Evolutionary conservation across 2,888 invertebrate species (phyloP).

Genomic region (Chymomyza amoena): DNA sequence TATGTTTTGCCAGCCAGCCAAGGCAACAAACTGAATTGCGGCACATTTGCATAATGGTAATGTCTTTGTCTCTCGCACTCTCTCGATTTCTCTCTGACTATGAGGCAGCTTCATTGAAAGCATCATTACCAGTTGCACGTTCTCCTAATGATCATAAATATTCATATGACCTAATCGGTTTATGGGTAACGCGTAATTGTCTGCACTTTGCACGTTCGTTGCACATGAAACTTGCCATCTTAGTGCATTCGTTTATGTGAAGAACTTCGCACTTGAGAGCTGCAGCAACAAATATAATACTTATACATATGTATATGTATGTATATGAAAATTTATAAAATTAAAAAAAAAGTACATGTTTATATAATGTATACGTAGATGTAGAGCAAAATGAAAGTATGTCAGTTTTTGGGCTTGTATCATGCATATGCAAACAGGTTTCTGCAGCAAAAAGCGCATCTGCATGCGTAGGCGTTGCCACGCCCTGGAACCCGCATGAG

Average conservation of each 20-base stretch:
- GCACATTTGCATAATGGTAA: background rate
- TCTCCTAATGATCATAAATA: slow-evolving; percentile 50
- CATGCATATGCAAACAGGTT: slow-evolving; percentile 18
- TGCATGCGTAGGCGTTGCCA: background rate
- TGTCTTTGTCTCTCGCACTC: background rate
- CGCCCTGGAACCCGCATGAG: background rate
- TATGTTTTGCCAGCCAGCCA: background rate
- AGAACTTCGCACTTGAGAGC: slow-evolving; percentile 8
- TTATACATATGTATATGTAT: background rate
- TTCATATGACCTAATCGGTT: slow-evolving; percentile 65
- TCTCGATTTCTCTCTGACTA: background rate
- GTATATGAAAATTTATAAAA: background rate
- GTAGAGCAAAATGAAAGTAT: slow-evolving; percentile 6
- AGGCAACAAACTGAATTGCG: background rate
- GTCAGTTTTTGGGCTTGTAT: slow-evolving; percentile 22
- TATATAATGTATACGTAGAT: background rate
- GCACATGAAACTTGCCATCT: background rate
- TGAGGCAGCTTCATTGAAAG: background rate
- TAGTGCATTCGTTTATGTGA: background rate
- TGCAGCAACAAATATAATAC: background rate
- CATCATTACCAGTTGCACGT: slow-evolving; percentile 39
- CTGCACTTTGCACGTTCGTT: slow-evolving; percentile 47
- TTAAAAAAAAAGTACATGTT: background rate
- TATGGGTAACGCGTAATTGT: slow-evolving; percentile 52
- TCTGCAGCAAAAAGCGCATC: slow-evolving; percentile 17